phyloP scores from a whole-genome alignment of 2,113 vertebrate species.

The Sus scrofa region DNA sequence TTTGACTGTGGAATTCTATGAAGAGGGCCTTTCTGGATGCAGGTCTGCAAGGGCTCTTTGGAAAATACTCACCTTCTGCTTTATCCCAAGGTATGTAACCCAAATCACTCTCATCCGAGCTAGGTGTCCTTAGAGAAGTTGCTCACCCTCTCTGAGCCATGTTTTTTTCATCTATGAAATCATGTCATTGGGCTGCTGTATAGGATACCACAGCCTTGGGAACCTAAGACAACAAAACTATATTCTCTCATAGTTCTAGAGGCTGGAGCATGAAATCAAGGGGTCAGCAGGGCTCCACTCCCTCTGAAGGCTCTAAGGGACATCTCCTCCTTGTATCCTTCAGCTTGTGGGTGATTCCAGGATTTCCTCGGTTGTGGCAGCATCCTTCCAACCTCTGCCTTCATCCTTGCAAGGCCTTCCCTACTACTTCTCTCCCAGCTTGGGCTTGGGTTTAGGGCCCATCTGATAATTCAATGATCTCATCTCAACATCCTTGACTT shows the following conservation, averaged over 20 bases:
- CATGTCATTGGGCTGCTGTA: background rate
- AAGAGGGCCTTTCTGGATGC: background rate
- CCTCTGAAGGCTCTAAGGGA: background rate
- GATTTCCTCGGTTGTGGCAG: background rate
- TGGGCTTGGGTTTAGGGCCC: background rate
- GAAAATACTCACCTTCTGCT: background rate
- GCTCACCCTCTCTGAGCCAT: background rate
- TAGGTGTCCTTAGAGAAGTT: background rate
- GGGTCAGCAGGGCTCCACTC: background rate
- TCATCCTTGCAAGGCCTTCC: background rate
- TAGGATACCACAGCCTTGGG: background rate
- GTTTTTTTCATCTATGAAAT: background rate
- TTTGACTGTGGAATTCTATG: background rate
- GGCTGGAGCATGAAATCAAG: background rate
- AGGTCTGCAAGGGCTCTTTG: background rate
- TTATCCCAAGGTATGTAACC: background rate
- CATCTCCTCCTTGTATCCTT: background rate
- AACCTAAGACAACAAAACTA: background rate
- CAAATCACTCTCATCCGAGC: background rate
- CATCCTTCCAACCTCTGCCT: background rate
- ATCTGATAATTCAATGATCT: background rate
- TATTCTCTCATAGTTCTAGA: background rate
- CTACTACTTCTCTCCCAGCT: background rate
- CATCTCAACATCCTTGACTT: constrained; percentile 3
- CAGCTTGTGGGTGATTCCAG: background rate